These are phyloP conservation scores for Thryonomys swinderianus DNA, from an alignment of 2,113 vertebrate species.

Conservation along the genomic window DNA sequence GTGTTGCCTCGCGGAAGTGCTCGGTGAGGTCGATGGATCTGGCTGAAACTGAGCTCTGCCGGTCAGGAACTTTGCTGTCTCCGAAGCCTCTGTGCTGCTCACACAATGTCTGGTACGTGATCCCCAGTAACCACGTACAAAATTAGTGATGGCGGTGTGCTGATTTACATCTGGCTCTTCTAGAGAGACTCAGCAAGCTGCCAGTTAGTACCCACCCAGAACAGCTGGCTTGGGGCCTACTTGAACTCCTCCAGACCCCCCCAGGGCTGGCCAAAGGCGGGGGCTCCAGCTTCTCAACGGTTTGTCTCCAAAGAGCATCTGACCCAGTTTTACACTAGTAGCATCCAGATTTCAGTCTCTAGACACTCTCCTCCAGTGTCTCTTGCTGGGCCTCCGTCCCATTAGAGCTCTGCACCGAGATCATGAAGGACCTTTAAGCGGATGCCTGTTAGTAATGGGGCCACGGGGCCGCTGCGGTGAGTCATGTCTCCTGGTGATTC, in stretches of 20 bases:
- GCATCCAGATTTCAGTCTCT: neutral
- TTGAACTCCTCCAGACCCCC: neutral
- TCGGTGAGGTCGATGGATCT: too few species aligned
- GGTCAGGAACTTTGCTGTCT: neutral
- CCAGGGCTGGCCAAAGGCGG: neutral
- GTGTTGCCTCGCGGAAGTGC: fast-evolving
- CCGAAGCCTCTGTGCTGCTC: neutral
- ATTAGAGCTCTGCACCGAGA: neutral
- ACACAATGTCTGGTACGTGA: neutral
- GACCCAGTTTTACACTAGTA: neutral
- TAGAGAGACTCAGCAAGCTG: neutral
- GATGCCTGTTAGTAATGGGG: neutral
- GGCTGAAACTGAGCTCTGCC: too few species aligned
- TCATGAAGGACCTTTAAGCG: neutral
- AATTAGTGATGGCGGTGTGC: neutral
- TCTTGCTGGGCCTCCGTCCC: neutral
- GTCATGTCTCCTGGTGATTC: neutral
- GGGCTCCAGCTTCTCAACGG: neutral
- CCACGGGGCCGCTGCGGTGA: neutral
- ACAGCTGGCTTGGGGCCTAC: neutral
- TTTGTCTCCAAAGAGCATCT: neutral
- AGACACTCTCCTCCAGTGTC: neutral
- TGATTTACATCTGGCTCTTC: neutral
- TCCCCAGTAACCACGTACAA: neutral
- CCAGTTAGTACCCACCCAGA: neutral